A percentile compares a stretch with the other conserved stretches of the same genome.
Evolutionary conservation across 2,888 invertebrate genomes (phyloP).

Genomic region (Drosophila mayaguana): DNA sequence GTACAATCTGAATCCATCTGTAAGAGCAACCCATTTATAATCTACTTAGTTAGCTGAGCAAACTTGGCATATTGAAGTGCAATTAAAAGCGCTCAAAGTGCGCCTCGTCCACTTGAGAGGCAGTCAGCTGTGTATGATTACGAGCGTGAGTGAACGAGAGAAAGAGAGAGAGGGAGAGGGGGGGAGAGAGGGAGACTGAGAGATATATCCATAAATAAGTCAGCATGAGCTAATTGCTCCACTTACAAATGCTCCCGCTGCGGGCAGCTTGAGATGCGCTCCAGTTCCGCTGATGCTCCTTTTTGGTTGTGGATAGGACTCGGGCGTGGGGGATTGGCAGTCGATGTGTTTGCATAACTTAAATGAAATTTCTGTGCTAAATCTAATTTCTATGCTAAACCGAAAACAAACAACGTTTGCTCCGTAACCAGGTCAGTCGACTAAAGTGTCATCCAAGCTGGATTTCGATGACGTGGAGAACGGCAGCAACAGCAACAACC

Average conservation of each 20-base stretch:
- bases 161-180: background rate
- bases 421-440: conserved; percentile 78
- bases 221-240: conserved; percentile 67
- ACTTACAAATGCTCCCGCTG: conserved; percentile 38
- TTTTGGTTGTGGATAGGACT: conserved; percentile 5
- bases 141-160: conserved; percentile 10
- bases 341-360: conserved; percentile 70
- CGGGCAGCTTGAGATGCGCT: conserved; percentile 54
- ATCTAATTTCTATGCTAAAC: conserved; percentile 79
- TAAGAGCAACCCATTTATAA: conserved; percentile 14
- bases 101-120: conserved; percentile 31
- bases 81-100: conserved; percentile 56
- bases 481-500: conserved; percentile 63
- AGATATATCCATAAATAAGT: conserved; percentile 67
- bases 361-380: conserved; percentile 71
- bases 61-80: conserved; percentile 53
- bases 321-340: background rate
- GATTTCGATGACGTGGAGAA: conserved; percentile 83
- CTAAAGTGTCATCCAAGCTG: conserved; percentile 83
- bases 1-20: background rate
- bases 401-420: conserved; percentile 67
- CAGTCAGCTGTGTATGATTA: conserved; percentile 40
- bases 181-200: background rate
- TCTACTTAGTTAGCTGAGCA: conserved; percentile 24
- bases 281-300: conserved; percentile 58